Conservation (phyloP, 2,888 invertebrate genomes). For the Himalopsyche japonica region DNA sequence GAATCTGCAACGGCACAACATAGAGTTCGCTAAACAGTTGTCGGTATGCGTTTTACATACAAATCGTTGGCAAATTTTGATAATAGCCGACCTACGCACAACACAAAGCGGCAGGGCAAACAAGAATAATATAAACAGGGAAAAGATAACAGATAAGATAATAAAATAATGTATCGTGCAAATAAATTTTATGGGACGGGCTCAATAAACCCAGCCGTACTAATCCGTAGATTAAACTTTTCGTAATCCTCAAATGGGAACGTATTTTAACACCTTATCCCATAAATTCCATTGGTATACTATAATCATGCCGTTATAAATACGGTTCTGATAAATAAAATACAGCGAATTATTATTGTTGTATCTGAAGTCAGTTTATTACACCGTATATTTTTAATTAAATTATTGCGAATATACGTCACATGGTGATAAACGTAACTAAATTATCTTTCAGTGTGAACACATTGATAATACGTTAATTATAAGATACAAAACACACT, state of each 20-base stretch:
- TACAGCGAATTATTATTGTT: no score
- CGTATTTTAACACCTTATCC: slow-evolving; percentile 12
- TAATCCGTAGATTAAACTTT: slow-evolving; percentile 26
- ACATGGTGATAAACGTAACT: no score
- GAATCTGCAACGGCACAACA: not conserved
- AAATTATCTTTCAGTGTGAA: no score
- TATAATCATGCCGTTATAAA: not conserved
- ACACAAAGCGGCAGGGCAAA: not conserved
- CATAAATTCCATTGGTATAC: slow-evolving; percentile 7
- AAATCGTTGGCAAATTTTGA: not conserved
- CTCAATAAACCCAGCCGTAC: slow-evolving; percentile 18
- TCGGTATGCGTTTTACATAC: not conserved
- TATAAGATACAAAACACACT: not conserved
- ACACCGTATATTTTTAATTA: no score
- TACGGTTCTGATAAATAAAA: no score
- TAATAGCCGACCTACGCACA: not conserved
- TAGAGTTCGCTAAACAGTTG: not conserved
- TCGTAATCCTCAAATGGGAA: slow-evolving; percentile 14
- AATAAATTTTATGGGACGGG: slow-evolving; percentile 12
- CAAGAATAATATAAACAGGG: not conserved
- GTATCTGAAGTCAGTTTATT: no score
- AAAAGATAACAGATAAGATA: not conserved
- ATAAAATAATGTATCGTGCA: slow-evolving; percentile 12
- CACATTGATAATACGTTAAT: no score
- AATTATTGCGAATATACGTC: no score